A percentile compares a stretch with the other conserved stretches of the same genome.
Evolutionary conservation across 1,140 invertebrate species (phyloP).

Genomic region (Apis dorsata): DNA sequence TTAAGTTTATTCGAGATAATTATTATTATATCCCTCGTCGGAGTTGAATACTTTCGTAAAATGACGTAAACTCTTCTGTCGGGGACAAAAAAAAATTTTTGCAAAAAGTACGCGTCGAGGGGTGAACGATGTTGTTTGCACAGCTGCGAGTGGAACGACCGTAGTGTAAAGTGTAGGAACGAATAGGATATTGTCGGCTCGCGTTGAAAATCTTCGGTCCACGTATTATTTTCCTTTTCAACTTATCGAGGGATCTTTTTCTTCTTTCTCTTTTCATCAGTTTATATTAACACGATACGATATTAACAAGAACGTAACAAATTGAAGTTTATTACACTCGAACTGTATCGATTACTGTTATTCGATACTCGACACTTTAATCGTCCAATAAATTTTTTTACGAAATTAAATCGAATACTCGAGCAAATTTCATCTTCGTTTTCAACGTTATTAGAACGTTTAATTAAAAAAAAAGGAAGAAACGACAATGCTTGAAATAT

Average conservation of each 20-base stretch:
- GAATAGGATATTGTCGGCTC: neutral
- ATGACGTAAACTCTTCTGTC: neutral
- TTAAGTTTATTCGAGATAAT: too few relatives aligned
- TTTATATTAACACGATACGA: too few relatives aligned
- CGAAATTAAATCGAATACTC: too few relatives aligned
- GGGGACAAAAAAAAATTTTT: neutral
- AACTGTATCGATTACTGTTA: too few relatives aligned
- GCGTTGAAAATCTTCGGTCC: neutral
- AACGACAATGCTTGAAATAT: constrained; percentile 35
- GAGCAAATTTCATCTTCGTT: too few relatives aligned
- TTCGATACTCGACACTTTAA: too few relatives aligned
- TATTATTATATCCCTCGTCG: too few relatives aligned
- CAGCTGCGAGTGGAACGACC: neutral
- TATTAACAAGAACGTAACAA: too few relatives aligned
- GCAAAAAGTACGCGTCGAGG: neutral
- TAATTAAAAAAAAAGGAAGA: neutral
- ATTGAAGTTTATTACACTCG: too few relatives aligned
- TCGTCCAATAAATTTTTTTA: too few relatives aligned
- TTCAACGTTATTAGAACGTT: neutral
- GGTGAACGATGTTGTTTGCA: neutral
- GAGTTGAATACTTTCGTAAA: neutral
- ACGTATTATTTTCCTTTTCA: neutral
- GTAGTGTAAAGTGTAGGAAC: neutral
- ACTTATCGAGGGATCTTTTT: too few relatives aligned
- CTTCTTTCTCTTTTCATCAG: too few relatives aligned